A percentile compares a stretch with the other conserved stretches of the same genome.
These are phyloP conservation scores for Zaprionus camerounensis DNA, from an alignment of 1,140 invertebrate species.

Conservation along the genomic window DNA sequence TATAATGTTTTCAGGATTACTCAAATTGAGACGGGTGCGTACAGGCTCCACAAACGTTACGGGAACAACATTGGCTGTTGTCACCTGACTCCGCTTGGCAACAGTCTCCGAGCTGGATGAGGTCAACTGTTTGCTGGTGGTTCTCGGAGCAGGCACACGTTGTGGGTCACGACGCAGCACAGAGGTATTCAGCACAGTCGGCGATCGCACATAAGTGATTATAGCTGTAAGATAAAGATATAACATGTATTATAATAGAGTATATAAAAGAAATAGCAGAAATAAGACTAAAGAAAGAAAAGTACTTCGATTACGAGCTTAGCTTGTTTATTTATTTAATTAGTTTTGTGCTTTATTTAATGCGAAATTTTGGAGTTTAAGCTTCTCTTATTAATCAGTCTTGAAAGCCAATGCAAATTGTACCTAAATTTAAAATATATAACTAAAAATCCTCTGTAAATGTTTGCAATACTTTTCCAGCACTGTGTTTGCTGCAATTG, in stretches of 20 bases:
- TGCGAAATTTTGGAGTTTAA: not conserved
- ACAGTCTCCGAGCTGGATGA: not conserved
- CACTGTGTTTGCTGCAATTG: not conserved
- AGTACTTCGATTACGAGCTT: not conserved
- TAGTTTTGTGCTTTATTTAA: constrained; percentile 38
- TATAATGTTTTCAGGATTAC: constrained; percentile 52
- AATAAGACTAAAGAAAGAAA: constrained; percentile 1
- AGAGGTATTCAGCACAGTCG: not conserved
- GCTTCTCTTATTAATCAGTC: not conserved
- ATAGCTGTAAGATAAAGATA: constrained; percentile 26
- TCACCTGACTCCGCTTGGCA: not conserved
- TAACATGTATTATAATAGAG: not conserved
- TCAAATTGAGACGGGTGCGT: constrained; percentile 29
- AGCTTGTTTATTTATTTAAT: no score
- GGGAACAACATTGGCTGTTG: not conserved
- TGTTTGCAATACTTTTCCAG: not conserved
- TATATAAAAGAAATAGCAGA: not conserved
- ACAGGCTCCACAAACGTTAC: constrained; percentile 11
- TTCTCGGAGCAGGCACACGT: constrained; percentile 18
- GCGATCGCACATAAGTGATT: not conserved
- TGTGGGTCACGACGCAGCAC: constrained; percentile 9
- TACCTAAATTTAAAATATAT: not conserved
- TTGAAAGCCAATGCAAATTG: not conserved
- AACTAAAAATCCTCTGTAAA: not conserved
- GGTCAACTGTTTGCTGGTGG: constrained; percentile 13